Conservation (phyloP, 2,797 vertebrate species). For the Scolopax bukidnonensis region DNA sequence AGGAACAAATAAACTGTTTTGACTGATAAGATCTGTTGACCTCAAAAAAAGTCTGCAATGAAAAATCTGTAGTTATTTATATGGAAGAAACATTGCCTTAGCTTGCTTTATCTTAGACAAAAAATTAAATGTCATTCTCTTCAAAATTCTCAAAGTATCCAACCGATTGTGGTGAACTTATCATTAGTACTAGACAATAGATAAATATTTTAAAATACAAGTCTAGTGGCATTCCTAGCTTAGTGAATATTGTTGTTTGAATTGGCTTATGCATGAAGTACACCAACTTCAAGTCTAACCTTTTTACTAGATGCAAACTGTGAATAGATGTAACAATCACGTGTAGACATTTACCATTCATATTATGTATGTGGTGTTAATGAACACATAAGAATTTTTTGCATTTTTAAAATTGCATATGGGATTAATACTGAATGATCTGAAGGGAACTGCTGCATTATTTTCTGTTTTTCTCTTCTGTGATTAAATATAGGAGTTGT, state of each 20-base stretch:
- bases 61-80: background rate
- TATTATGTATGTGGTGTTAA: background rate
- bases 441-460: background rate
- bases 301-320: background rate
- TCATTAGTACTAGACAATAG: background rate
- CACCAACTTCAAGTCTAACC: background rate
- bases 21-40: background rate
- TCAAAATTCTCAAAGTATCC: background rate
- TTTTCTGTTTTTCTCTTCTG: background rate
- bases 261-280: background rate
- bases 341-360: background rate
- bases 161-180: background rate
- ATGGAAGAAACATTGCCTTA: background rate
- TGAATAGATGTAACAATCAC: background rate
- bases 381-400: background rate
- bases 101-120: background rate
- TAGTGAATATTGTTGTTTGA: background rate
- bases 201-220: background rate
- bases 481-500: background rate
- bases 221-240: background rate
- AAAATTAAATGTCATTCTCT: background rate
- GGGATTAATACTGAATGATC: background rate
- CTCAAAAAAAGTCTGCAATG: background rate
- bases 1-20: background rate
- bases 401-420: background rate